Conservation (phyloP, 2,888 invertebrate species). For the Apantesis nais region DNA sequence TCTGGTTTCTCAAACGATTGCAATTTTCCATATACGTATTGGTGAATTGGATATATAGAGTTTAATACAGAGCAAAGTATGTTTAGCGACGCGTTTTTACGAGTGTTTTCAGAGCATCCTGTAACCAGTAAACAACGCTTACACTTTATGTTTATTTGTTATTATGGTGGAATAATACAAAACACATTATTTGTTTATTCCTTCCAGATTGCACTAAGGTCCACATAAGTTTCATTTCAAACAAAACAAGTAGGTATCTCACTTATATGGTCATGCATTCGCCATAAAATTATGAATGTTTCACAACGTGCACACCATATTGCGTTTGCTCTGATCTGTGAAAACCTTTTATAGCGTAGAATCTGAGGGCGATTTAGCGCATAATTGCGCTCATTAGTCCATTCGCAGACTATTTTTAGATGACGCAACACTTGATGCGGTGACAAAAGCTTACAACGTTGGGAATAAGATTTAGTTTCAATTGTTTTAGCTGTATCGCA, state of each 20-base stretch:
- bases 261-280: neutral
- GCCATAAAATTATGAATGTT: slow-evolving; percentile 28
- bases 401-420: slow-evolving; percentile 57
- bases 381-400: slow-evolving; percentile 59
- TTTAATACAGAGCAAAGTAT: neutral
- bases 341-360: slow-evolving; percentile 40
- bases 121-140: neutral
- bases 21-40: neutral
- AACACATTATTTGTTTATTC: neutral
- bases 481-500: slow-evolving; percentile 14
- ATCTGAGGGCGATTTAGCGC: slow-evolving; percentile 47
- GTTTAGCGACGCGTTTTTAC: neutral
- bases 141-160: neutral
- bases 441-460: slow-evolving; percentile 7
- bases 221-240: neutral
- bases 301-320: slow-evolving; percentile 28
- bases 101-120: too few relatives aligned
- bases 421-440: slow-evolving; percentile 16
- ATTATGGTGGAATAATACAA: neutral
- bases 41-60: neutral
- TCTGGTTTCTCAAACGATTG: neutral
- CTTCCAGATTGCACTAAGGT: neutral
- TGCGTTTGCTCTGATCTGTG: slow-evolving; percentile 25
- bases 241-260: neutral
- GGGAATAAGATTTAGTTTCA: slow-evolving; percentile 27